A percentile compares a stretch with the other conserved stretches of the same genome.
These are phyloP conservation scores for Eupithecia vulgata DNA, from an alignment of 2,888 invertebrate species.

Conservation along the genomic window DNA sequence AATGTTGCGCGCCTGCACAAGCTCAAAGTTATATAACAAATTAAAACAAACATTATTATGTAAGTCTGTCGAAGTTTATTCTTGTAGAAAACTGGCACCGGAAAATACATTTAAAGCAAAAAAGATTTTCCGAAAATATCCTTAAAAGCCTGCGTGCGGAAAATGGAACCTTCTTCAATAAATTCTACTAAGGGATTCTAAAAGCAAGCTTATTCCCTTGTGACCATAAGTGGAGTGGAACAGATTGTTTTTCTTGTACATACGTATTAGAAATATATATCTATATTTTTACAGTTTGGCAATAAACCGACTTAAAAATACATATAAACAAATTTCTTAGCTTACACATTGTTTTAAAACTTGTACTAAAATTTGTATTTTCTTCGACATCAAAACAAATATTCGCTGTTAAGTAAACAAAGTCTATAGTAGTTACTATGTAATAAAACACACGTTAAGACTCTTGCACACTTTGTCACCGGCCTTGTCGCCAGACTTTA, in stretches of 20 bases:
- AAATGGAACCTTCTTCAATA: not conserved
- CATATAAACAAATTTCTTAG: not conserved
- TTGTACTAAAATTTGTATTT: not conserved
- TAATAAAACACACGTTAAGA: slow-evolving; percentile 13
- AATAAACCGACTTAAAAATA: not conserved
- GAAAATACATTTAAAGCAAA: not conserved
- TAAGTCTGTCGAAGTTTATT: not conserved
- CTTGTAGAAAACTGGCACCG: not conserved
- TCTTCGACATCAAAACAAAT: not conserved
- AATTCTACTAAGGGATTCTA: not conserved
- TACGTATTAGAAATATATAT: too few species aligned
- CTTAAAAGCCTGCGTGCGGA: slow-evolving; percentile 6
- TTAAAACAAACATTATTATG: not conserved
- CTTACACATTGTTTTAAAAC: not conserved
- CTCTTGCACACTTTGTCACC: not conserved
- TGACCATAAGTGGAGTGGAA: not conserved
- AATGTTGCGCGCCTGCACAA: not conserved
- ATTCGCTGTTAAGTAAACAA: not conserved
- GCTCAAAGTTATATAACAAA: not conserved
- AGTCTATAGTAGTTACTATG: not conserved
- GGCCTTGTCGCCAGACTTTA: not conserved
- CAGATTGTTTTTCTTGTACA: not conserved
- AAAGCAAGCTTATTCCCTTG: slow-evolving; percentile 10
- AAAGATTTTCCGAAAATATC: not conserved
- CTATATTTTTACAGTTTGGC: not conserved